These are phyloP conservation scores for Nestor notabilis DNA, from an alignment of 2,113 vertebrate genomes.

Conservation along the genomic window DNA sequence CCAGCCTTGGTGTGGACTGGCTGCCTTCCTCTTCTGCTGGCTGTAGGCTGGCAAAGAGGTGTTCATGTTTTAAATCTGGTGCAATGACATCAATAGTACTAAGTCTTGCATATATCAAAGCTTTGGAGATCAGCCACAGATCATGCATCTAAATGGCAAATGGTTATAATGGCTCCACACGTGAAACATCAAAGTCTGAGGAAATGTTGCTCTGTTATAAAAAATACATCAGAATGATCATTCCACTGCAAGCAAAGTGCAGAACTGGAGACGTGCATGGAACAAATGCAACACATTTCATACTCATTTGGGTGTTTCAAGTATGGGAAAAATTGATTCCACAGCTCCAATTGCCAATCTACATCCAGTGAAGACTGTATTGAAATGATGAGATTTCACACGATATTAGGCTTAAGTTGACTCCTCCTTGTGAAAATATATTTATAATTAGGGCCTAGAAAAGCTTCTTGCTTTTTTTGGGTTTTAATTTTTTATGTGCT, in stretches of 20 bases:
- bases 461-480: not conserved
- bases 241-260: not conserved
- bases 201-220: constrained; percentile 64
- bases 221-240: constrained; percentile 67
- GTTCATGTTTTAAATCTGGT: constrained; percentile 63
- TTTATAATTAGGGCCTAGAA: constrained; percentile 37
- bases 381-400: constrained; percentile 37
- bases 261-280: constrained; percentile 4
- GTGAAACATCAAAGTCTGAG: constrained; percentile 80
- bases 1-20: not conserved
- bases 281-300: constrained; percentile 52
- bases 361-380: constrained; percentile 11
- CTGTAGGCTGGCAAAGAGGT: not conserved
- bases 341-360: constrained; percentile 38
- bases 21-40: not conserved
- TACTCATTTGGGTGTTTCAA: constrained; percentile 55
- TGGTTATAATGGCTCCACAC: constrained; percentile 78
- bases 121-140: constrained; percentile 77
- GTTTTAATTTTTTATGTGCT: constrained; percentile 47
- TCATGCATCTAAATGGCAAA: constrained; percentile 75
- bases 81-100: constrained; percentile 69
- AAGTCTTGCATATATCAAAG: constrained; percentile 73
- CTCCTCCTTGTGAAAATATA: constrained; percentile 47
- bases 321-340: constrained; percentile 52
- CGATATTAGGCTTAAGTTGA: constrained; percentile 40